phyloP scores from a whole-genome alignment of 2,888 invertebrate species.

The Lepidochrysops patricia region DNA sequence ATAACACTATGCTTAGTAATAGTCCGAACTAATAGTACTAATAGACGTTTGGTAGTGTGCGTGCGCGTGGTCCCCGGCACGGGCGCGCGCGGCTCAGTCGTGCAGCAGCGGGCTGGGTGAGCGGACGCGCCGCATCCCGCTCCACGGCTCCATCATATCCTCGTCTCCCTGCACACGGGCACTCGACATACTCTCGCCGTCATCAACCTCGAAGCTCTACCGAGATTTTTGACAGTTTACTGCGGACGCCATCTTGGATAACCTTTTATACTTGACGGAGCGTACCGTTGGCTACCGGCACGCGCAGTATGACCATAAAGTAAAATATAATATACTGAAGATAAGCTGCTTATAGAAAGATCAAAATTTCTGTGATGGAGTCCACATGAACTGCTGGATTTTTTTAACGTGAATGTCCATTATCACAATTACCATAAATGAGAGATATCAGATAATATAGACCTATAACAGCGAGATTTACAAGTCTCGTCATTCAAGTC shows the following conservation, averaged over 20 bases:
- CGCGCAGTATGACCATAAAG: no score
- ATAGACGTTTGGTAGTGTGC: constrained; percentile 15
- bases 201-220: constrained; percentile 73
- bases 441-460: no score
- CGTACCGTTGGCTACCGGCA: not conserved
- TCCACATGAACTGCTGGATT: no score
- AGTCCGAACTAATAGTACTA: constrained; percentile 14
- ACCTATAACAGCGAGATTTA: no score
- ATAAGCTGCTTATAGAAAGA: no score
- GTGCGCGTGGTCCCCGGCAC: not conserved
- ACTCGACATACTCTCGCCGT: constrained; percentile 74
- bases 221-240: constrained; percentile 66
- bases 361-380: no score
- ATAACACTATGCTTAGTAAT: constrained; percentile 1
- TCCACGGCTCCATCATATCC: constrained; percentile 76
- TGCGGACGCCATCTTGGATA: constrained; percentile 28
- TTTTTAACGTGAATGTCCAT: no score
- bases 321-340: no score
- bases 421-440: no score
- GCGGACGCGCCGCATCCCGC: constrained; percentile 64
- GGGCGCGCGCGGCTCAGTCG: constrained; percentile 39
- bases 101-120: constrained; percentile 62
- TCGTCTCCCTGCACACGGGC: constrained; percentile 76
- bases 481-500: no score
- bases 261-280: constrained; percentile 13